Evolutionary conservation across 2,888 invertebrate genomes (phyloP), one percentile per base, ranked within the genome.

Genomic region (Netelia virgata): DNA sequence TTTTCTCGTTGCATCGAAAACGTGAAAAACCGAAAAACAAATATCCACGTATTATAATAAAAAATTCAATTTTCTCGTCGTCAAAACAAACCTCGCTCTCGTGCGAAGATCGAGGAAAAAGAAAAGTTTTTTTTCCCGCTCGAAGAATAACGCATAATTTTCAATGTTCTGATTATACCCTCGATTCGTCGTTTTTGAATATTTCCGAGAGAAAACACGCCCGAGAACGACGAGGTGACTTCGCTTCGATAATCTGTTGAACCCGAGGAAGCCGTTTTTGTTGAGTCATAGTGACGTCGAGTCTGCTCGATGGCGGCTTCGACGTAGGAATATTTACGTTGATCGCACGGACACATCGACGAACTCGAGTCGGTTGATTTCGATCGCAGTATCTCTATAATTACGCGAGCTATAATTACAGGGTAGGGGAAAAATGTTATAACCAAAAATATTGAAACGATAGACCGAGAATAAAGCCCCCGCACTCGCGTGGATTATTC

Each of bases 241-340:
- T 36, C 36, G 36, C 36, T 36, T 36, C 36, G 36, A 36, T 47
- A 47, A 43, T 18, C 18, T 64, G 8, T 64, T 64, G n/a, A 36
- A 16, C 28, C 23, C 23, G 3, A 41, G 11, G 47, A 47, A 14
- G 18, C 18, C 18, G 18, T 43, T 11, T 63, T 28, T 77, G 86
- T 76, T 72, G 81, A 87, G 88, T 89, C 89, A 89, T 77, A 84
- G 66, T 87, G 87, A 88, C 87, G 85, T 83, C 83, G 75, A 75
- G 61, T 61, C 73, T 70, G 59, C 20, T 41, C 82, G 55, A 36
- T 36, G 36, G 47, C 14, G 47, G 14, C 47, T 47, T 11, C 14
- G 47, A 47, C 14, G 14, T 47, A 10, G 14, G 14, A 10, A 47
- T 47, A 47, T 47, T 10, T 47, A 47, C 47, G 14, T 14, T 14